Evolutionary conservation across 2,113 vertebrate species (phyloP).

Genomic region (Poeciliopsis retropinna): DNA sequence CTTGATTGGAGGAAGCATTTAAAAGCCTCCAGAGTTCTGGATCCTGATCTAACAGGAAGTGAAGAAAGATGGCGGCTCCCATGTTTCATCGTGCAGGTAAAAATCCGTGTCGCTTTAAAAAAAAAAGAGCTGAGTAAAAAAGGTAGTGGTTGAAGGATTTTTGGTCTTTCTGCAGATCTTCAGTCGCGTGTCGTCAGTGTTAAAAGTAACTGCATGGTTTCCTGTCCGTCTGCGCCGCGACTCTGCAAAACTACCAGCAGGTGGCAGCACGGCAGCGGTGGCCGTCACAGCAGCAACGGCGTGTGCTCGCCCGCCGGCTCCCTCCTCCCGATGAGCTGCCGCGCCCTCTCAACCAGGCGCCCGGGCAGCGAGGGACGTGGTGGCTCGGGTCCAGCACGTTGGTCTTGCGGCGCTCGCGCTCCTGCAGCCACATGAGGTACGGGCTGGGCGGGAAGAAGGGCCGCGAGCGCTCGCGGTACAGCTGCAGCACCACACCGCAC

Average conservation of each 20-base stretch:
- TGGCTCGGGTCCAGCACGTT: conserved; percentile 95
- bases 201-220: too few relatives aligned
- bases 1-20: too few relatives aligned
- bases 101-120: background rate
- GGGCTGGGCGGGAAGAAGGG: conserved; percentile 91
- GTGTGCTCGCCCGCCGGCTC: conserved; percentile 88
- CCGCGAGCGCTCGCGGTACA: conserved; percentile 83
- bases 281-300: conserved; percentile 85
- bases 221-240: too few relatives aligned
- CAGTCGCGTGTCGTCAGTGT: background rate
- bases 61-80: too few relatives aligned
- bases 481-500: conserved; percentile 85
- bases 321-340: conserved; percentile 75
- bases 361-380: conserved; percentile 87
- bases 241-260: too few relatives aligned
- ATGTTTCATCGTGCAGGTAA: background rate
- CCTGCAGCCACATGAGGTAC: conserved; percentile 89
- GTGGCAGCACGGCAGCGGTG: too few relatives aligned
- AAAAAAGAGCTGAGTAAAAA: background rate
- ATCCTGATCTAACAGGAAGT: too few relatives aligned
- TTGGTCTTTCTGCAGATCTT: background rate
- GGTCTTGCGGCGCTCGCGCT: conserved; percentile 90
- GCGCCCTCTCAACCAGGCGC: conserved; percentile 78
- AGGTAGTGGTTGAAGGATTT: conserved; percentile 37
- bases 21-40: too few relatives aligned